phyloP scores from a whole-genome alignment of 2,113 vertebrate genomes.

The Myocastor coypus region DNA sequence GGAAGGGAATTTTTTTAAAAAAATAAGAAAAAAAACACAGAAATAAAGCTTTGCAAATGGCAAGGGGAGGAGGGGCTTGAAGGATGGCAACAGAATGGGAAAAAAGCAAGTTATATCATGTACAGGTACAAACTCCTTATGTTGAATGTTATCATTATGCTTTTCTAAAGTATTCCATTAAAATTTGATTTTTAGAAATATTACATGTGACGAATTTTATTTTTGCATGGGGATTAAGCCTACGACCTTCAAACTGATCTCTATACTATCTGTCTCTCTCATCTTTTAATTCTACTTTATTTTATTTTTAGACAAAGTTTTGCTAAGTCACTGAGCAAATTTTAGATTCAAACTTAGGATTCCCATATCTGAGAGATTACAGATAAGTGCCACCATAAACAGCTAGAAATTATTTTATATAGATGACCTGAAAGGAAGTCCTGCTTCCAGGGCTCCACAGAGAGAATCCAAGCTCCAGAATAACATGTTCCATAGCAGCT shows the following conservation, averaged over 20 bases:
- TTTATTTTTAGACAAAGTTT: background rate
- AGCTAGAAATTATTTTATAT: background rate
- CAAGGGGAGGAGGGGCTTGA: background rate
- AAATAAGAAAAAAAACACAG: background rate
- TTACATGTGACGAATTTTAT: background rate
- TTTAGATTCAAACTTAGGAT: no score
- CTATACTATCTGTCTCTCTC: no score
- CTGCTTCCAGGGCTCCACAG: background rate
- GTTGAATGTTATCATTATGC: background rate
- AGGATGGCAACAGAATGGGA: background rate
- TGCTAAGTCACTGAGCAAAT: background rate
- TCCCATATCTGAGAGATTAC: background rate
- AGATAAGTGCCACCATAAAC: background rate
- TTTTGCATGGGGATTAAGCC: background rate
- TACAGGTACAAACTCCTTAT: background rate
- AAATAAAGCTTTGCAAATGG: background rate
- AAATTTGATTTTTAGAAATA: background rate
- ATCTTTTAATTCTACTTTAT: background rate
- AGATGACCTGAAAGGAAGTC: background rate
- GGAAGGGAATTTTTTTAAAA: no score
- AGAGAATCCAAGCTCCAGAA: background rate
- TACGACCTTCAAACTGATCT: background rate
- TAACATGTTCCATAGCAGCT: fast-evolving
- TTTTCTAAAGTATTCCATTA: background rate
- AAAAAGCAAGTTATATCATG: background rate